Base-by-base conservation (phyloP, 2,797 vertebrate species). In the Lagorchestes hirsutus region DNA sequence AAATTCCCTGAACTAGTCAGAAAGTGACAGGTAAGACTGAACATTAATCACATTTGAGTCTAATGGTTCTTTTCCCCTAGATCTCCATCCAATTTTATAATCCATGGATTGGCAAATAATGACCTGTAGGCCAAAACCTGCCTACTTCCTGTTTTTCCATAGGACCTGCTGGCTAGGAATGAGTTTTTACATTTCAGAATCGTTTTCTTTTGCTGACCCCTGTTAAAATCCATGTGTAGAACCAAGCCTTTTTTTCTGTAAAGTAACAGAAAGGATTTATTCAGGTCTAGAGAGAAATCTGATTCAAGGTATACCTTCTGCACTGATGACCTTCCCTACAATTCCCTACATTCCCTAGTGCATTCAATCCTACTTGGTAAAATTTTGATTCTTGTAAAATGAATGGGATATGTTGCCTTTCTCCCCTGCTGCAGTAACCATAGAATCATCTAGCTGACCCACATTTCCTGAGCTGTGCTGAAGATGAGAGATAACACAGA, bases 351-450 rank as follows among this genome's bases (percentile, higher is more conserved):
- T 57, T 52, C 93, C 90, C 29, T 40, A 0, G 74, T 6, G 12
- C 12, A 1, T 24, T 52, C 4, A 56, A 29, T 59, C 12, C 55
- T 0, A 3, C 0, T 1, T 8, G 96, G 57, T 92, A 74, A 91
- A 14, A 10, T 5, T 62, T 50, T 31, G 52, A 56, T 50, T 91
- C 57, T 92, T 54, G 29, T 74, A 59, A 40, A 28, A 24, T 8
- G 50, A 92, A 31, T 0, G 22, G 55, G 40, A 28, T 55, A 92
- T 57, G 11, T 16, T 56, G 59, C 28, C 62, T 34, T 92, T 94
- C 29, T 46, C 87, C 93, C 82, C 92, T 50, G n/a, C 9, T 91
- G 28, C 58, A 90, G 31, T 95, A 92, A 56, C 82, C 54, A 90
- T 90, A 92, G 74, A 59, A 57, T 56, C 93, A 28, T 18, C 29